Conservation (phyloP, 2,888 invertebrate species). For the Machimus rusticus region DNA sequence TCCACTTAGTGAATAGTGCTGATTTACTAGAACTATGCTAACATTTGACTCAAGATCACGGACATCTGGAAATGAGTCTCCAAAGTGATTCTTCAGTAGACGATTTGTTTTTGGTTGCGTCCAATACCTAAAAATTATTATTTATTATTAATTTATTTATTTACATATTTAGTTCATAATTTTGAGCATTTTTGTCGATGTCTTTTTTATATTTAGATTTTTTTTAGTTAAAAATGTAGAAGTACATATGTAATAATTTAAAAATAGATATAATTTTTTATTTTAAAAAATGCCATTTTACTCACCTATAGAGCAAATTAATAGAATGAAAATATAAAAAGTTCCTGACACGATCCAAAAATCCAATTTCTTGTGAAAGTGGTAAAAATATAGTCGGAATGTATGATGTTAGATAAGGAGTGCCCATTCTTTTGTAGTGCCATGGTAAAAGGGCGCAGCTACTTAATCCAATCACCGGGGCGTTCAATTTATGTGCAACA, state of each 20-base stretch:
- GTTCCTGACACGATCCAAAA: conserved; percentile 64
- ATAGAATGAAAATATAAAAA: conserved; percentile 55
- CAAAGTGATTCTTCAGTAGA: conserved; percentile 59
- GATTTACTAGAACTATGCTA: conserved; percentile 64
- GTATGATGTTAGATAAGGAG: conserved; percentile 68
- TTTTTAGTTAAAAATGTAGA: too few relatives aligned
- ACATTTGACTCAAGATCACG: conserved; percentile 62
- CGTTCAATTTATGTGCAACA: conserved; percentile 69
- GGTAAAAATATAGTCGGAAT: conserved; percentile 66
- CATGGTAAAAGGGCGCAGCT: conserved; percentile 71
- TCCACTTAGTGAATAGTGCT: conserved; percentile 66
- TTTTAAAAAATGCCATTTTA: background rate
- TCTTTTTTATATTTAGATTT: too few relatives aligned
- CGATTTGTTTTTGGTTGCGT: conserved; percentile 53
- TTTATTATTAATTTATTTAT: too few relatives aligned
- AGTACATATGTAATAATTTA: too few relatives aligned
- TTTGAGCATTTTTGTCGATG: background rate
- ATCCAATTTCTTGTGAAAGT: conserved; percentile 63
- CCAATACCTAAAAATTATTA: conserved; percentile 41
- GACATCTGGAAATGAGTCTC: conserved; percentile 63
- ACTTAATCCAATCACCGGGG: conserved; percentile 67
- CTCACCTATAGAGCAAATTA: conserved; percentile 56
- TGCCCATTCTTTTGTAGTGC: conserved; percentile 67
- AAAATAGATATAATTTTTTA: background rate
- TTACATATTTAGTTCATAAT: too few relatives aligned